Evolutionary conservation across 1,140 invertebrate species (phyloP).

Genomic region (Manduca sexta): DNA sequence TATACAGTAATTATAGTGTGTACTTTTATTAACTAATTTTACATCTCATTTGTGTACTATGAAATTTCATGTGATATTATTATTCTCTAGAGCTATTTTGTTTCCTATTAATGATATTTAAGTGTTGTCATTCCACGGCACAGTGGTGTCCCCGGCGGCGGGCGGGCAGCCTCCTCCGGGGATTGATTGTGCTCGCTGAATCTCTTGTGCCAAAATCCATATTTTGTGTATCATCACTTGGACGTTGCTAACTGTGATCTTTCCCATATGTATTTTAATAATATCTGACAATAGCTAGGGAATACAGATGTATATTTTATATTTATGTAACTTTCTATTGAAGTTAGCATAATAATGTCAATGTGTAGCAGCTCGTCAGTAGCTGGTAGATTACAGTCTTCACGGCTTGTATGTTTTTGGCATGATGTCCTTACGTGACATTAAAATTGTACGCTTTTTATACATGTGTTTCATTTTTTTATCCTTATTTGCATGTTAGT

Average conservation of each 20-base stretch:
- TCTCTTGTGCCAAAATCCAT: slow-evolving; percentile 67
- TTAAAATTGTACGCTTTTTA: slow-evolving; percentile 70
- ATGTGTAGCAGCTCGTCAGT: slow-evolving; percentile 42
- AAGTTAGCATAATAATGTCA: slow-evolving; percentile 52
- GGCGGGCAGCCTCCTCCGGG: slow-evolving; percentile 4
- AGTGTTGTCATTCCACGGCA: slow-evolving; percentile 42
- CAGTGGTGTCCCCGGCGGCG: slow-evolving; percentile 8
- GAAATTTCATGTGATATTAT: slow-evolving; percentile 69
- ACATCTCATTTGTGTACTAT: slow-evolving; percentile 58
- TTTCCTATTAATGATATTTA: slow-evolving; percentile 40
- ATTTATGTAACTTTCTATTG: slow-evolving; percentile 65
- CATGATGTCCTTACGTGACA: slow-evolving; percentile 62
- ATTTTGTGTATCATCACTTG: slow-evolving; percentile 34
- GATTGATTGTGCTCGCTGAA: slow-evolving; percentile 28
- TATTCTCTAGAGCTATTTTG: slow-evolving; percentile 55
- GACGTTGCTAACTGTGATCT: slow-evolving; percentile 53
- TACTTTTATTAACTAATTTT: slow-evolving; percentile 60
- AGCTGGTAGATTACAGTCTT: slow-evolving; percentile 37
- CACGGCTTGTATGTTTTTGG: slow-evolving; percentile 61
- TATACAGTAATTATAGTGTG: slow-evolving; percentile 60
- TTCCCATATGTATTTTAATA: slow-evolving; percentile 41
- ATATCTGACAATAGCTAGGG: slow-evolving; percentile 38
- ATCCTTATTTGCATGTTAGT: slow-evolving; percentile 47
- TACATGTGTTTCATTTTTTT: slow-evolving; percentile 58
- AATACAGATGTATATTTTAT: slow-evolving; percentile 58